Evolutionary conservation across 2,888 invertebrate genomes (phyloP).

Genomic region (Meloe dianella): DNA sequence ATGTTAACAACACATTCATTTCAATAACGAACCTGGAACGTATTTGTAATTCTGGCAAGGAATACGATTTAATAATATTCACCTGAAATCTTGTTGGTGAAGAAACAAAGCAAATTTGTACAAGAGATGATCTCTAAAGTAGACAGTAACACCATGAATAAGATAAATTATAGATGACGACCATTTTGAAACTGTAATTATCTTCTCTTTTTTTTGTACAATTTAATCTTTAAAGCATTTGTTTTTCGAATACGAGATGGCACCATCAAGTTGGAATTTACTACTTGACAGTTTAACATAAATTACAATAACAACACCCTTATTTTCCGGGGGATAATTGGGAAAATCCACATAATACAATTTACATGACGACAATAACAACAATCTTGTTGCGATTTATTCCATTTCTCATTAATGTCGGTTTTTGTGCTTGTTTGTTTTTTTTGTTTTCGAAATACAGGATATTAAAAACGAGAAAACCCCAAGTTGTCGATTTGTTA

Average conservation of each 20-base stretch:
- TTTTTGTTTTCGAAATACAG: not conserved
- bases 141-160: not conserved
- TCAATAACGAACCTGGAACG: not conserved
- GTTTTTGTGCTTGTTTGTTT: not conserved
- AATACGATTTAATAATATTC: conserved; percentile 4
- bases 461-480: conserved; percentile 4
- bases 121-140: conserved; percentile 21
- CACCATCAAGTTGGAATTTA: conserved; percentile 19
- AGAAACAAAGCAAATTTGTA: conserved; percentile 18
- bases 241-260: not conserved
- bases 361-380: not conserved
- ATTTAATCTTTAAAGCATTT: not conserved
- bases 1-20: not conserved
- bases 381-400: not conserved
- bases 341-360: conserved; percentile 37
- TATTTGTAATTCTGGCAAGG: not conserved
- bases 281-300: conserved; percentile 41
- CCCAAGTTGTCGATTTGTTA: conserved; percentile 9
- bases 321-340: conserved; percentile 48
- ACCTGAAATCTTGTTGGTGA: not conserved
- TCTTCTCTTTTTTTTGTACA: not conserved
- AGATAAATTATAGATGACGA: not conserved
- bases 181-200: conserved; percentile 14
- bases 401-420: not conserved
- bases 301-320: conserved; percentile 49